Evolutionary conservation across 2,888 invertebrate genomes (phyloP), one percentile per base, ranked within the genome.

Genomic region (Eristalinus aeneus): DNA sequence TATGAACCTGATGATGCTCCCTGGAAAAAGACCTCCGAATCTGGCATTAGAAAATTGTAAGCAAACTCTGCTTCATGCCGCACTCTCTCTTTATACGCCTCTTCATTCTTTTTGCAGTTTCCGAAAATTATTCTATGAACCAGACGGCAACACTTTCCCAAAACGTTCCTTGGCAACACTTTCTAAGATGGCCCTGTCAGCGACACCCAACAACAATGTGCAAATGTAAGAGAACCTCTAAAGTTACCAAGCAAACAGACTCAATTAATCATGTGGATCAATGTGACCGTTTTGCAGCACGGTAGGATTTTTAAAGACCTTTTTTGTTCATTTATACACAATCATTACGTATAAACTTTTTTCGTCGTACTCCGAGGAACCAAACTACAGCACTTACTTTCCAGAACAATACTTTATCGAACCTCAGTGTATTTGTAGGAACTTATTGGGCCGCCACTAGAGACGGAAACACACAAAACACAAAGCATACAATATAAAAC

Each of bases 1-100:
- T 96, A 96, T 72, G 99, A 99, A 92, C 99, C 99, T 0, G 98
- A 98, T 90, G 99, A 99, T 93, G 99, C 99, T 79, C 98, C 98
- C 0, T 98, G 98, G 97, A 97, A 97, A 92, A 95, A 94, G 90
- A 94, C 95, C 39, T 90, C 90, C 20, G 96, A 97, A 93, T 97
- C 97, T 87, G 97, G 97, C 58, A 97, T 97, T 90, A 94, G 97
- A 91, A 97, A 97, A 94, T 97, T 97, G 97, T 97, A 94, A 95
- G 96, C 95, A 16, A 8, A 46, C 46, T 8, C 8, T 46, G 8
- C 1, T n/a, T 4, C 8, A 0, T 1, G 16, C 6, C 5, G n/a
- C 4, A 6, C 2, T 1, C 1, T 8, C 1, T 16, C 16, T 16
- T 10, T 27, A 27, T 5, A 20, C 20, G 2, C 27, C 23, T 56